Conservation (phyloP, 2,888 invertebrate genomes). For the Leptothorax acervorum region DNA sequence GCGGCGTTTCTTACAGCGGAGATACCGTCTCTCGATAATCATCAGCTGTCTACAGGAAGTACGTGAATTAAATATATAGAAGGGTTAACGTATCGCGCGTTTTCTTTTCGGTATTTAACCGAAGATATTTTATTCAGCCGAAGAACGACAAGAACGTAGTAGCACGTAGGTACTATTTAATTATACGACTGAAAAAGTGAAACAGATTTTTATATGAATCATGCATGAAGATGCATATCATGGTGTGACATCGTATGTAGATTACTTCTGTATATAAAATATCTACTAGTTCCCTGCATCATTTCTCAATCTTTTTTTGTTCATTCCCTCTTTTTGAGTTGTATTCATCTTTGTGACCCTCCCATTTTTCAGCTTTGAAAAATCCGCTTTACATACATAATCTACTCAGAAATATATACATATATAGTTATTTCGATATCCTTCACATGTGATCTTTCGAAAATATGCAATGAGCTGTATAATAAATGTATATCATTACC, state of each 20-base stretch:
- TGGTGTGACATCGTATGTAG: not conserved
- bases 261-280: not conserved
- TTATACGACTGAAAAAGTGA: not conserved
- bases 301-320: constrained; percentile 29
- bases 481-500: not conserved
- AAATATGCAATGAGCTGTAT: not conserved
- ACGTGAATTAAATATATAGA: not conserved
- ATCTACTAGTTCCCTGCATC: not conserved
- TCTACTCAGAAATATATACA: not conserved
- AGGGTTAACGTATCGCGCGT: not conserved
- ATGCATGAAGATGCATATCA: not conserved
- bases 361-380: constrained; percentile 5
- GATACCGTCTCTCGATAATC: constrained; percentile 19
- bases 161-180: not conserved
- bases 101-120: not conserved
- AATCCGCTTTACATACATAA: not conserved
- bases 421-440: not conserved
- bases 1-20: constrained; percentile 54
- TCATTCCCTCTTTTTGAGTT: not conserved
- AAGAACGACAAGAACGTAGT: not conserved
- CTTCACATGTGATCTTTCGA: not conserved
- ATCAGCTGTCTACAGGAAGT: not conserved
- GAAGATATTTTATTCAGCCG: not conserved
- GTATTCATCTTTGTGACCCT: not conserved
- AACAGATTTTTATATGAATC: constrained; percentile 8